Conservation (phyloP, 2,113 vertebrate species). For the Cranoglanis bouderius region DNA sequence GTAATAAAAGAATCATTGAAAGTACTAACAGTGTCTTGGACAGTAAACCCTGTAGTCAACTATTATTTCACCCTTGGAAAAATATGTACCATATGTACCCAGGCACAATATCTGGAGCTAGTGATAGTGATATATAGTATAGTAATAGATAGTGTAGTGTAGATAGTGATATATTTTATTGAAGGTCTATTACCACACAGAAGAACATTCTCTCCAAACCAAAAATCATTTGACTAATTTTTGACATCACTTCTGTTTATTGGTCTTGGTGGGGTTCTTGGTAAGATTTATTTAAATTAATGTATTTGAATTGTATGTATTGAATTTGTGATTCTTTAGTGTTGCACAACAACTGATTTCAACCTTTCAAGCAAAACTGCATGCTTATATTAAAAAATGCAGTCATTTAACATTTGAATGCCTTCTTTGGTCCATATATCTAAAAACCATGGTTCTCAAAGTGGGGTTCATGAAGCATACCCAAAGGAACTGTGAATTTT, state of each 20-base stretch:
- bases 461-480: neutral
- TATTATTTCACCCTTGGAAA: neutral
- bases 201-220: neutral
- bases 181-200: neutral
- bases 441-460: neutral
- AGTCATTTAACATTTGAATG: neutral
- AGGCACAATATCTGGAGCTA: neutral
- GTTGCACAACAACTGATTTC: neutral
- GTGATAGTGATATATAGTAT: too few relatives aligned
- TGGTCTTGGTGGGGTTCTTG: neutral
- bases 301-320: neutral
- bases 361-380: neutral
- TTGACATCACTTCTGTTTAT: neutral
- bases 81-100: neutral
- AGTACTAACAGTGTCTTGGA: slow-evolving; percentile 13
- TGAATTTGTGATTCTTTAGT: neutral
- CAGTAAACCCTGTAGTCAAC: neutral
- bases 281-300: neutral
- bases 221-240: neutral
- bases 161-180: neutral
- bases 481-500: too few relatives aligned
- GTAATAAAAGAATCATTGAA: neutral
- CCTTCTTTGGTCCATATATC: neutral
- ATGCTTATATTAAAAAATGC: neutral
- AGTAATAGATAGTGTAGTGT: too few relatives aligned